Conservation (phyloP, 2,113 vertebrate species). For the Eonycteris spelaea region DNA sequence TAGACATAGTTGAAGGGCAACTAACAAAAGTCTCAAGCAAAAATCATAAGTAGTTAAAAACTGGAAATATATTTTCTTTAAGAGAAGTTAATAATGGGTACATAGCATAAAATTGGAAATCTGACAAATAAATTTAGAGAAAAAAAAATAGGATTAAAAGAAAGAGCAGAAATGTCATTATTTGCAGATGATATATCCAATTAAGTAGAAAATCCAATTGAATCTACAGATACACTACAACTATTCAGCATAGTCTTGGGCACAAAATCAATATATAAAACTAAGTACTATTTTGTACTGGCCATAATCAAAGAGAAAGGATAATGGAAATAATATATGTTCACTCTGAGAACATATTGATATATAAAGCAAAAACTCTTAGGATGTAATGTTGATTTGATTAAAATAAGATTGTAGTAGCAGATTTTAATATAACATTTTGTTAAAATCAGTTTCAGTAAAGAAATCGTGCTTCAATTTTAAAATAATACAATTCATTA, state of each 20-base stretch:
- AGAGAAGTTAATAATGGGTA: not conserved
- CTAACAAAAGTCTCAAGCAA: not conserved
- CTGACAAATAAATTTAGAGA: not conserved
- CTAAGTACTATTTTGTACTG: not conserved
- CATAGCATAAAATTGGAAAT: not conserved
- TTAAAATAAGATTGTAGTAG: not conserved
- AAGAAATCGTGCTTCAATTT: not conserved
- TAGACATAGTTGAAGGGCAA: not conserved
- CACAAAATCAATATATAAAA: not conserved
- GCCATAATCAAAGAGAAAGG: not conserved
- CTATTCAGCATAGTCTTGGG: not conserved
- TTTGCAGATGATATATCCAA: conserved; percentile 18
- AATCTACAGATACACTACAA: not conserved
- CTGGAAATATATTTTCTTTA: not conserved
- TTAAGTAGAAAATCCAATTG: not conserved
- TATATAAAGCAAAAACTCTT: not conserved
- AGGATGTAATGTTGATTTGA: not conserved
- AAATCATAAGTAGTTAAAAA: not conserved
- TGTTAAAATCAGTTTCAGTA: not conserved
- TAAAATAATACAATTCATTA: not conserved
- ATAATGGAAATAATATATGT: not conserved
- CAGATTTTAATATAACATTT: not conserved
- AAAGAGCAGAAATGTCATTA: not conserved
- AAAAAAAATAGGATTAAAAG: not conserved
- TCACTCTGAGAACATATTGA: not conserved